Base-by-base conservation (phyloP, 2,113 vertebrate species). In the Melozone crissalis region DNA sequence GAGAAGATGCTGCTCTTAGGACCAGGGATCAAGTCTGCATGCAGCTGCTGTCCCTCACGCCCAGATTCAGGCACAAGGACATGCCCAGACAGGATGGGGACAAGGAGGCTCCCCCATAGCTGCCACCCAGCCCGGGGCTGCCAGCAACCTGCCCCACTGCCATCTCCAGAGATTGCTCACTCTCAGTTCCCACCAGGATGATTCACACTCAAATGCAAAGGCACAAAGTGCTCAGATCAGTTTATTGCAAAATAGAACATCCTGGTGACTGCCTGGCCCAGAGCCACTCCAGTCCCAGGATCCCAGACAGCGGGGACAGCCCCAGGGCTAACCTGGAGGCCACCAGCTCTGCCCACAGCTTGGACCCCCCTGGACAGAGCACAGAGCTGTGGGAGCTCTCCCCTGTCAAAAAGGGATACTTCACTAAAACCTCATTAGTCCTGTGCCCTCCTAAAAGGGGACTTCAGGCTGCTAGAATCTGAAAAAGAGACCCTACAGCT, bases 141-240 rank as follows among this genome's bases (percentile, higher is more conserved):
- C 61, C 82, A 47, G 15, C 54, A 95, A 66, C 77, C 55, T 23
- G 81, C 5, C 4, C 51, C 10, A 1, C 77, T 84, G 73, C 77
- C 88, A 78, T 8, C 61, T 82, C 57, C 7, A 6, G 78, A 87
- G 66, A 92, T 35, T 2, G 7, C 63, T 88, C 7, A 1, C 63
- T 85, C 80, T 55, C 8, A 0, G 68, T 13, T 84, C 73, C 35
- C 10, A 0, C 47, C 71, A 41, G 35, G 39, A 87, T 94, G 91
- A 95, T 90, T 96, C 95, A 94, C 63, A 41, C 52, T 21, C 28
- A 82, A 75, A 93, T 92, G 78, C 75, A 94, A 90, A 93, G 49
- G 58, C 13, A 4, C 47, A 44, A 67, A 79, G 27, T 2, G 5
- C 90, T 93, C 78, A 59, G 52, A 89, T 90, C 76, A 77, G 72